These are phyloP conservation scores for Anseranas semipalmata DNA, from an alignment of 2,113 vertebrate genomes.

Conservation along the genomic window DNA sequence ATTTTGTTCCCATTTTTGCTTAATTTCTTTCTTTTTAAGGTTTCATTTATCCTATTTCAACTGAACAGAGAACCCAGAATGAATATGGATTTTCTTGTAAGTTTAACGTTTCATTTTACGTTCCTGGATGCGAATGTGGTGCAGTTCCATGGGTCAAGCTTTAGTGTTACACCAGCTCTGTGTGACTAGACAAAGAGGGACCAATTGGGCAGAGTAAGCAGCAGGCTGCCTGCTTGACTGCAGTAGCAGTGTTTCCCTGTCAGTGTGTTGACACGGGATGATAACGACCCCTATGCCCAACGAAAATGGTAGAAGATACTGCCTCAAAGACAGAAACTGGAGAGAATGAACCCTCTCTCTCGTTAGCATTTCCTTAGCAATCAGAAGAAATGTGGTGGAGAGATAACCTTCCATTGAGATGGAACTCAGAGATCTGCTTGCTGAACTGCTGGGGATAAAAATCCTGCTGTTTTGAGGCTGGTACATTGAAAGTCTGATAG, in stretches of 20 bases:
- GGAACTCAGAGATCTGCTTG: background rate
- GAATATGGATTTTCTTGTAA: conserved; percentile 98
- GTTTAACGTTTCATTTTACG: conserved; percentile 84
- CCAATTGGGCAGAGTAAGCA: conserved; percentile 41
- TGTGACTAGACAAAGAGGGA: conserved; percentile 28
- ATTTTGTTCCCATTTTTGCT: conserved; percentile 87
- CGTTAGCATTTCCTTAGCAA: background rate
- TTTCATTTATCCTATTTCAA: conserved; percentile 97
- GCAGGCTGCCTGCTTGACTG: conserved; percentile 35
- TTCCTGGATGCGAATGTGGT: conserved; percentile 69
- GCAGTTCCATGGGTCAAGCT: conserved; percentile 46
- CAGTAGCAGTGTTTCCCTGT: background rate
- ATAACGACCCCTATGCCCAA: background rate
- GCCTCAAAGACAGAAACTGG: background rate
- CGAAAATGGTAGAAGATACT: conserved; percentile 4
- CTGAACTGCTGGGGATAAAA: background rate
- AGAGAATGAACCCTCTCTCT: background rate
- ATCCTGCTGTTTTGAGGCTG: background rate
- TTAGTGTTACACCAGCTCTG: conserved; percentile 48
- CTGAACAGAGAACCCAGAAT: conserved; percentile 92
- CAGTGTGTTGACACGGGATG: background rate
- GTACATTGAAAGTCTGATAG: background rate
- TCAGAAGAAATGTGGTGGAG: background rate
- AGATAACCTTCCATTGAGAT: background rate
- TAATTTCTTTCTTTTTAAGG: conserved; percentile 88